phyloP scores from a whole-genome alignment of 1,140 invertebrate genomes.

The Diachasmimorpha longicaudata region DNA sequence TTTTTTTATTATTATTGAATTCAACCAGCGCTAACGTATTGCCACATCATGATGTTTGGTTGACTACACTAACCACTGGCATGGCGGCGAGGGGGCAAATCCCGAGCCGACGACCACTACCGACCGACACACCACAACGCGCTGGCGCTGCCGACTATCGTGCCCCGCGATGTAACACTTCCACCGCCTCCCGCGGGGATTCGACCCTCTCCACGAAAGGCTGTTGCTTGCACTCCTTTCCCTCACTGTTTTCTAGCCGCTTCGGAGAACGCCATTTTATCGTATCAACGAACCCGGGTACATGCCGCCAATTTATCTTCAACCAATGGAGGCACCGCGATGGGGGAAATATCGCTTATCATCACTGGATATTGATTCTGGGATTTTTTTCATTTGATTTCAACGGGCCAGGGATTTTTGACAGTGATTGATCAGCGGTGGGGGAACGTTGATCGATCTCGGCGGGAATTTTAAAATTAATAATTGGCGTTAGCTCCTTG shows the following conservation, averaged over 20 bases:
- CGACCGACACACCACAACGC: conserved; percentile 45
- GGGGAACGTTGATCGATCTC: neutral
- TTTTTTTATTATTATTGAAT: conserved; percentile 20
- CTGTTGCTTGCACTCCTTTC: conserved; percentile 37
- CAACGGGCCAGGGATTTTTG: neutral
- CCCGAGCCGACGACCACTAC: conserved; percentile 30
- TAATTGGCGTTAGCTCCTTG: too few species aligned
- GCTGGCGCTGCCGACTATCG: conserved; percentile 30
- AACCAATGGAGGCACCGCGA: neutral
- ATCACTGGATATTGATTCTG: neutral
- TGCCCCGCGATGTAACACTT: neutral
- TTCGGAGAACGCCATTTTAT: conserved; percentile 1
- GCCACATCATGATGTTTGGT: conserved; percentile 65
- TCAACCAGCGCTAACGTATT: conserved; percentile 56
- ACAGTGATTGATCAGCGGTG: neutral
- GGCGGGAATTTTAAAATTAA: neutral
- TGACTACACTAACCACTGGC: conserved; percentile 63
- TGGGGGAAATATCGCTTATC: neutral
- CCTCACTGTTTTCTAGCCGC: conserved; percentile 10
- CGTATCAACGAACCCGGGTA: conserved; percentile 17
- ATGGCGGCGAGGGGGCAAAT: conserved; percentile 56
- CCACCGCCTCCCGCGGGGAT: neutral
- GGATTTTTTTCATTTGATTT: neutral
- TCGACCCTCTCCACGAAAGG: conserved; percentile 16
- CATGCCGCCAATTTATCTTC: conserved; percentile 3